Evolutionary conservation across 2,888 invertebrate species (phyloP), one percentile per base, ranked within the genome.

Genomic region (Diaperis boleti): DNA sequence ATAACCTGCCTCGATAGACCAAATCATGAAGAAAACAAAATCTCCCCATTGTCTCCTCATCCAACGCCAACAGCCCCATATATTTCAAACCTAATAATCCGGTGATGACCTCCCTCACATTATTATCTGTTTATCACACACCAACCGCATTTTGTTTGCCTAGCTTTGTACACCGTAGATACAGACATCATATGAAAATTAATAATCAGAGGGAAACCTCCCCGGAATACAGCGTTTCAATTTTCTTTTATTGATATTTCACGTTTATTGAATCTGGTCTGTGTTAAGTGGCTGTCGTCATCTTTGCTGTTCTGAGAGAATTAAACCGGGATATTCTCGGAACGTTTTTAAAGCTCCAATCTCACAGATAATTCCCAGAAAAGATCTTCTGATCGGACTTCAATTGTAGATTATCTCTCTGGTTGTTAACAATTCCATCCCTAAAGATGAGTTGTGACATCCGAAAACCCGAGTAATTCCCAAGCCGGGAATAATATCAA

Each of bases 311-410:
- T 37, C 20, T 8, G n/a, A 18, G 13, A 18, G 33, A 52, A 47
- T 47, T 31, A 35, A 11, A 18, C 17, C 1, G n/a, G 31, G 47
- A 31, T 14, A 47, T 4, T 50, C 35, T 7, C 35, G 0, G 15
- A 22, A 39, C 39, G 52, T 55, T 55, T 55, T 49, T 44, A 42
- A 42, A 44, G 44, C 42, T 41, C 14, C 54, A 42, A 54, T 54
- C 41, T 39, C 11, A 29, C 42, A 4, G 55, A 42, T 55, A 42
- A 57, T 57, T 35, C 41, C 57, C 15, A 8, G 45, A 35, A 44
- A 57, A 57, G 57, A 47, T 57, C 26, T 45, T 47, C 57, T 45
- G 57, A 57, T 57, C 45, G 57, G 45, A 45, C 45, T 17, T 45
- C 22, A 57, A 45, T 57, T 39, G 45, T n/a, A 37, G 52, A 52